Base-by-base conservation (phyloP, 2,888 invertebrate genomes). In the Pristionchus exspectatus region DNA sequence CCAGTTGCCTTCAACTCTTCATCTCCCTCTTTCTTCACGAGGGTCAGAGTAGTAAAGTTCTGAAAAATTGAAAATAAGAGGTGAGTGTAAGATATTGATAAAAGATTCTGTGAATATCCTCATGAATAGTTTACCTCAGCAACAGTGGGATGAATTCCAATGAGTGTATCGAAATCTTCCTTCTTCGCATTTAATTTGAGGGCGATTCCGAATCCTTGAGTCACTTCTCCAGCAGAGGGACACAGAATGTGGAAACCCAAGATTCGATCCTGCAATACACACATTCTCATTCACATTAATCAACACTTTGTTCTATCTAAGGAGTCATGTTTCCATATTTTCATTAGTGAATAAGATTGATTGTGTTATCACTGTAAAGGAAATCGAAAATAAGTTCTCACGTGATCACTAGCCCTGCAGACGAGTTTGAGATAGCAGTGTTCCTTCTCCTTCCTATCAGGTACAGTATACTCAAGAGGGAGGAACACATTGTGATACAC, bases 381-480 rank as follows among this genome's bases (percentile, higher is more conserved):
- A 10, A 50, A 0, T 50, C 3, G 72, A 63, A 54, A 27, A 44
- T n/a, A 50, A 50, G 21, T 10, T 27, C 90, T 89, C 87, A 92
- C 93, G 69, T 90, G 54, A 90, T 96, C 95, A 63, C 95, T 95
- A 91, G 95, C 96, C 54, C 96, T 92, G 93, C 96, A 96, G 91
- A 97, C 95, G 24, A 96, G 97, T 96, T 99, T 99, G 92, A 97
- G 96, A 96, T 98, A 99, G 96, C 98, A 98, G 89, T 94, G 94
- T 59, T 92, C 93, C 95, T 97, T 97, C 94, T 97, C 97, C 93
- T 97, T 97, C 93, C 97, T 97, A 95, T 98, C 97, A 27, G 98
- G 97, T 91, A 99, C 97, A 95, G 98, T 97, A 96, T 98, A 98
- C 96, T 99, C 98, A 9, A 98, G 97, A 66, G 98, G 98, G 95